These are phyloP conservation scores for Microctonus brassicae DNA, from an alignment of 2,888 invertebrate genomes.

Conservation along the genomic window DNA sequence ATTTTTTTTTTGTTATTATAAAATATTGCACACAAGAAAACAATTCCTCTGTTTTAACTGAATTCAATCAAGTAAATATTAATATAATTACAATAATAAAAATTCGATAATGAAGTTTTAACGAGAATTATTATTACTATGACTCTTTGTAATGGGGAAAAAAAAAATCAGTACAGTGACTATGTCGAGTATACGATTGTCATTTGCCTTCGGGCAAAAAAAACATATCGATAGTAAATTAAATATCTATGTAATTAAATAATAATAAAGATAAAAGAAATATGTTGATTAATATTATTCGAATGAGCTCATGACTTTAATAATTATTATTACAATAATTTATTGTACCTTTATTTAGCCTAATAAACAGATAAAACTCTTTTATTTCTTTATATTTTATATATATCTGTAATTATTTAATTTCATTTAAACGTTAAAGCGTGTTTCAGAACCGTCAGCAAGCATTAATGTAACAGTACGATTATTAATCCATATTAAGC, in stretches of 20 bases:
- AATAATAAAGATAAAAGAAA: background rate
- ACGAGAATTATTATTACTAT: background rate
- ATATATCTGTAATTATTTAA: slow-evolving; percentile 6
- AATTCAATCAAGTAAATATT: background rate
- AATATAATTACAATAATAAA: slow-evolving; percentile 1
- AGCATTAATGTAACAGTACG: slow-evolving; percentile 93
- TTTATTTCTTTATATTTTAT: too few species aligned
- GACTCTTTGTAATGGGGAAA: background rate
- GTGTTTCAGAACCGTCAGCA: slow-evolving; percentile 94
- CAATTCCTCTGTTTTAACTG: background rate
- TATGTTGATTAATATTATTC: background rate
- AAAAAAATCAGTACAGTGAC: background rate
- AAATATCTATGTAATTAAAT: background rate
- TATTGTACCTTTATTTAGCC: background rate
- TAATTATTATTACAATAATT: background rate
- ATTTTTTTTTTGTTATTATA: background rate
- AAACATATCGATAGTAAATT: background rate
- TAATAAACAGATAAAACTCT: background rate
- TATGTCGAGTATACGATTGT: background rate
- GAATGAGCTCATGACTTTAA: background rate
- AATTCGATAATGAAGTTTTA: background rate
- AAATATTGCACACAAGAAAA: background rate
- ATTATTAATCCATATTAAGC: slow-evolving; percentile 96
- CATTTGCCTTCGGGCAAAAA: background rate
- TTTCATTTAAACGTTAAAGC: slow-evolving; percentile 79